phyloP scores from a whole-genome alignment of 2,797 vertebrate species.

The Lagocephalus sceleratus region DNA sequence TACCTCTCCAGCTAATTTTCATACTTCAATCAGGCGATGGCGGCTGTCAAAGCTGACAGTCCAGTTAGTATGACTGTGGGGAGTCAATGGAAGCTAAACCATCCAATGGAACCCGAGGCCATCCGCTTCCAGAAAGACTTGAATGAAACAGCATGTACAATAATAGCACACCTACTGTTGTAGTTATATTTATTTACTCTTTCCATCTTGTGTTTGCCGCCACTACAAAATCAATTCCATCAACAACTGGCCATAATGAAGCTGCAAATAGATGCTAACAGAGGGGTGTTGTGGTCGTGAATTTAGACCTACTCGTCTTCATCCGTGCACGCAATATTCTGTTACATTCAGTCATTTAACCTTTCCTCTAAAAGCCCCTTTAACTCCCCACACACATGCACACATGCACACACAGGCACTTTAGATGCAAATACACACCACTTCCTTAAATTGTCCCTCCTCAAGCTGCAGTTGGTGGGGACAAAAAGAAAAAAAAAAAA shows the following conservation, averaged over 20 bases:
- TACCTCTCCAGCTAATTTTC: conserved; percentile 34
- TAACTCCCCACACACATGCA: neutral
- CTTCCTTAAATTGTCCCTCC: conserved; percentile 45
- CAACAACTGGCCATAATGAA: too few relatives aligned
- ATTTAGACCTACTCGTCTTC: too few relatives aligned
- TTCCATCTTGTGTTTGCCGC: too few relatives aligned
- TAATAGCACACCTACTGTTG: too few relatives aligned
- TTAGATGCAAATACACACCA: conserved; percentile 30
- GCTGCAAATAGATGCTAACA: too few relatives aligned
- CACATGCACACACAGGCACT: conserved; percentile 15
- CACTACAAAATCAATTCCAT: too few relatives aligned
- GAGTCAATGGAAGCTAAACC: conserved; percentile 63
- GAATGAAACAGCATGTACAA: neutral
- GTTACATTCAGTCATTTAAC: neutral
- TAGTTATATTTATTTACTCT: too few relatives aligned
- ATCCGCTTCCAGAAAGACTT: conserved; percentile 29
- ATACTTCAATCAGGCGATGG: conserved; percentile 41
- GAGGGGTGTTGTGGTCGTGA: too few relatives aligned
- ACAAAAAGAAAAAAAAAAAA: conserved; percentile 43
- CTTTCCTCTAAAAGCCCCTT: too few relatives aligned
- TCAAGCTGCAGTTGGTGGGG: conserved; percentile 52
- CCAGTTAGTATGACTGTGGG: conserved; percentile 63
- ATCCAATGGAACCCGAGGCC: conserved; percentile 42
- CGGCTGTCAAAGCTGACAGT: conserved; percentile 62
- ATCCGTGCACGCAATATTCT: neutral